Evolutionary conservation across 2,888 invertebrate genomes (phyloP), one percentile per base, ranked within the genome.

Genomic region (Ligdia adustata): DNA sequence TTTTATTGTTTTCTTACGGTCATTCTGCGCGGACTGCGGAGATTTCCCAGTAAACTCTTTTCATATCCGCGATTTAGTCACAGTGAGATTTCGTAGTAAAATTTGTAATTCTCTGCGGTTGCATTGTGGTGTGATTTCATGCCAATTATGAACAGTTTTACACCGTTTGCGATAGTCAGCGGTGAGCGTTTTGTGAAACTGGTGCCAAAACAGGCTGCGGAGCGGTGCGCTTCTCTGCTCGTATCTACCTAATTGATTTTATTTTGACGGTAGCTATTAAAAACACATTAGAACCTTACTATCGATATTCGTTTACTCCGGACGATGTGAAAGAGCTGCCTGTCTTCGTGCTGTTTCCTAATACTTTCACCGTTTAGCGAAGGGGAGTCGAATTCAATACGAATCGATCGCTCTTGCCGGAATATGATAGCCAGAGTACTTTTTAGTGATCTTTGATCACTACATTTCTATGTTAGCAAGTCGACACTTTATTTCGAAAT

Each of bases 211-310:
- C 40, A 52, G 51, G 50, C 46, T 32, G 22, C 22, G 22, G n/a
- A 6, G 50, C 33, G 52, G 50, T 53, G 43, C 56, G 62, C 57
- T 52, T 62, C 64, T 55, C 50, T 55, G 13, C 3, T 22, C 16
- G n/a, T n/a, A n/a, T n/a, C n/a, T n/a, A n/a, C n/a, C 48, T 66
- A 70, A 70, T 71, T 69, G 72, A 70, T 72, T 68, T 57, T 66
- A 48, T 55, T n/a, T 65, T 55, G 57, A 29, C 51, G 51, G 62
- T 58, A 37, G 66, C 64, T 68, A 72, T 72, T 70, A 72, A 72
- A 72, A 72, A 65, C 35, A 67, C 73, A 72, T 72, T 72, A 72
- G 68, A 63, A 55, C 52, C 55, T 51, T 45, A 24, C 45, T 51
- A 57, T 60, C 64, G 63, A 64, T 59, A 57, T 50, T 53, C 48